These are phyloP conservation scores for Paramuricea clavata DNA, from an alignment of 92 coral and sea anemone species.

Conservation along the genomic window DNA sequence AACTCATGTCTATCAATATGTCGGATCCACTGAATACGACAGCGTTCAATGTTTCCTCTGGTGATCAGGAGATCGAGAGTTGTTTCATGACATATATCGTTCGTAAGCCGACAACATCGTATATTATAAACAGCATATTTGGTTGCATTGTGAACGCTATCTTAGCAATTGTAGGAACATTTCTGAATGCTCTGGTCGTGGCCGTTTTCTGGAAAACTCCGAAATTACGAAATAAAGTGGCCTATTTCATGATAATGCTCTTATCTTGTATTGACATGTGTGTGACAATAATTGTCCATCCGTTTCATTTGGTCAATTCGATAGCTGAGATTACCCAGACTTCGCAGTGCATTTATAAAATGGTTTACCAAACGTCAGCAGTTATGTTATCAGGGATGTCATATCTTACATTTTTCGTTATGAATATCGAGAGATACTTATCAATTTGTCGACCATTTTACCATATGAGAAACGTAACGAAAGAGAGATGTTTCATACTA, in stretches of 20 bases:
- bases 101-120: constrained; percentile 9
- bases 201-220: constrained; percentile 17
- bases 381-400: constrained; percentile 22
- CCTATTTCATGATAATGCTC: constrained; percentile 30
- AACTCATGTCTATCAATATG: not conserved
- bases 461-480: constrained; percentile 6
- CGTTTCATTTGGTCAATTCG: not conserved
- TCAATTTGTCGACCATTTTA: constrained; percentile 2
- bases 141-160: constrained; percentile 20
- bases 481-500: constrained; percentile 1
- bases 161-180: constrained; percentile 9
- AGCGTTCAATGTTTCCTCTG: not conserved
- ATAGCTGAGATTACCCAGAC: constrained; percentile 12
- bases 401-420: constrained; percentile 1
- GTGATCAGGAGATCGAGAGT: not conserved
- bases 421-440: constrained; percentile 11
- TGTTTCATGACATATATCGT: constrained; percentile 27
- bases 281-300: not conserved
- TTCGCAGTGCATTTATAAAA: constrained; percentile 16
- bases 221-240: constrained; percentile 19
- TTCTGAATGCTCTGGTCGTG: constrained; percentile 27
- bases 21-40: not conserved
- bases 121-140: constrained; percentile 16
- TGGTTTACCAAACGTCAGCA: constrained; percentile 17
- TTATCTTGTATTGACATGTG: constrained; percentile 6